These are phyloP conservation scores for Drosophila asahinai DNA, from an alignment of 1,140 invertebrate species.

Conservation along the genomic window DNA sequence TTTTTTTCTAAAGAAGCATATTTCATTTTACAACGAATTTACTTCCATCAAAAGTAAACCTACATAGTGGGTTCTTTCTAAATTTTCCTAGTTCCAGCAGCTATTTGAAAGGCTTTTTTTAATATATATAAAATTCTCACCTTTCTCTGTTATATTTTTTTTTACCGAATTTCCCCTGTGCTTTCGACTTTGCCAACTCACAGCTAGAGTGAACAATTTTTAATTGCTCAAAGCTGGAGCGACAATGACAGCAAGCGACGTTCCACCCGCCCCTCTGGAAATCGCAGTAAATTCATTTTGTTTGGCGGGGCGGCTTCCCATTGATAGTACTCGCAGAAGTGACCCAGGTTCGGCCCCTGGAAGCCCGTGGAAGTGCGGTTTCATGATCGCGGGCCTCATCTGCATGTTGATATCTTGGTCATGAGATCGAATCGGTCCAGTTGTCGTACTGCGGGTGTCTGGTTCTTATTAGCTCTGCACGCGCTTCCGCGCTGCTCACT, in stretches of 20 bases:
- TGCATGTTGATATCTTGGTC: slow-evolving; percentile 77
- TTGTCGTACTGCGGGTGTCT: slow-evolving; percentile 74
- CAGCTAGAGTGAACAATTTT: slow-evolving; percentile 50
- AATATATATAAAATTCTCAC: not conserved
- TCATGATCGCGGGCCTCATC: slow-evolving; percentile 67
- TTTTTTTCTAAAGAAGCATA: too few relatives aligned
- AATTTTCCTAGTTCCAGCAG: too few relatives aligned
- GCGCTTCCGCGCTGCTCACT: slow-evolving; percentile 46
- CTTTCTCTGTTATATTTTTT: not conserved
- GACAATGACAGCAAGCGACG: slow-evolving; percentile 54
- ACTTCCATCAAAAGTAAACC: too few relatives aligned
- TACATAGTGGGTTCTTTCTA: too few relatives aligned
- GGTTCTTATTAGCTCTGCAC: slow-evolving; percentile 79
- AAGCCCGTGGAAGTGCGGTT: slow-evolving; percentile 23
- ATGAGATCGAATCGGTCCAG: slow-evolving; percentile 62
- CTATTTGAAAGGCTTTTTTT: too few relatives aligned
- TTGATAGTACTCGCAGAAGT: slow-evolving; percentile 60
- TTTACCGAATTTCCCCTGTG: slow-evolving; percentile 13
- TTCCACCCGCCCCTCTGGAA: slow-evolving; percentile 34
- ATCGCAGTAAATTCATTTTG: slow-evolving; percentile 78
- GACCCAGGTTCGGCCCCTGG: slow-evolving; percentile 40
- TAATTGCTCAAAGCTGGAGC: slow-evolving; percentile 79
- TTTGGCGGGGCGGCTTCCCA: slow-evolving; percentile 58
- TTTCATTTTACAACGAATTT: too few relatives aligned
- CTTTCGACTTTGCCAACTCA: slow-evolving; percentile 47